Evolutionary conservation across 2,797 vertebrate species (phyloP), one percentile per base, ranked within the genome.

Genomic region (Parauchenoglanis punctatus): DNA sequence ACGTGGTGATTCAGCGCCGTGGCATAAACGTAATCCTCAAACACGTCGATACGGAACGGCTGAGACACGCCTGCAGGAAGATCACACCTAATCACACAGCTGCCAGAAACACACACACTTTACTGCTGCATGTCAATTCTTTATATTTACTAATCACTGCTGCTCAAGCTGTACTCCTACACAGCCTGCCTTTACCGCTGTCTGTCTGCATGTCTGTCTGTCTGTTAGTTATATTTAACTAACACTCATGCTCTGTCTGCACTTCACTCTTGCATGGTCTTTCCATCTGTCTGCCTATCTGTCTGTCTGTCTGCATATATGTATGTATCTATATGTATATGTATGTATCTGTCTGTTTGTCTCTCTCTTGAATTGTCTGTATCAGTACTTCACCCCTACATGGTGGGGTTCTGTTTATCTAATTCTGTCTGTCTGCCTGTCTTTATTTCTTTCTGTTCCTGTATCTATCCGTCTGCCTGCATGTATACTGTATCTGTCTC

Each of bases 11-110:
- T 97, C 75, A 96, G 94, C 81, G 96, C 94, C 40, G 96, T 96
- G 86, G 96, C 97, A 85, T 97, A 97, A 83, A 97, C 96, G 77
- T 97, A 97, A 93, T 97, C 96, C 91, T 97, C 97, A 94, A 97
- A 97, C 89, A 97, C 54, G 85, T 97, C 97, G 89, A 97, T 97
- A 86, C 96, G 96, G 52, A 97, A 96, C 61, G 97, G 97, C 90
- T 97, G 96, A 25, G 96, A 92, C 67, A 97, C 93, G 73, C 97
- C 97, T 97, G 88, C 8, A 81, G 54, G 11, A 2, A 86, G 40
- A 65, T 0, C 54, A 52, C 49, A 31, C 7, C 28, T 23, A 1
- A 83, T 80, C 20, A 65, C 23, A 85, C 67, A 75, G 25, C 59
- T 82, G 59, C n/a, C 54, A 59, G 10, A 80, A 31, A 31, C 52